These are phyloP conservation scores for Willisornis vidua DNA, from an alignment of 2,113 vertebrate genomes.

Conservation along the genomic window DNA sequence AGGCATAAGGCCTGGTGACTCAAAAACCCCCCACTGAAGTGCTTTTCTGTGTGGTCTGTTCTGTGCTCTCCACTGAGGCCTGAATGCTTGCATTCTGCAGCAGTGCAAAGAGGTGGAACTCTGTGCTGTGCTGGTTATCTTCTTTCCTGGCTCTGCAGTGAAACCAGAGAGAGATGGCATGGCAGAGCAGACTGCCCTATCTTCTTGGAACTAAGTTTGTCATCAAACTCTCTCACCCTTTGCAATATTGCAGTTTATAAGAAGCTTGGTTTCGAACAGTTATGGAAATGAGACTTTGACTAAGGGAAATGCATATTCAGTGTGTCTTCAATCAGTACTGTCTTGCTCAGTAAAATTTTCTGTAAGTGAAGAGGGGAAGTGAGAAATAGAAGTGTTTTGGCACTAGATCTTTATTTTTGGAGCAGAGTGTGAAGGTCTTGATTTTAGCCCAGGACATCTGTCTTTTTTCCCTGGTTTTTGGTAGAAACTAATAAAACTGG, in stretches of 20 bases:
- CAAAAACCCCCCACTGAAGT: background rate
- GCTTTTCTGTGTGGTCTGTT: background rate
- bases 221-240: background rate
- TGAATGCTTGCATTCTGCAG: background rate
- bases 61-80: background rate
- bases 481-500: background rate
- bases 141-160: background rate
- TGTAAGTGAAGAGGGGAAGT: background rate
- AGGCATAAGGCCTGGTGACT: background rate
- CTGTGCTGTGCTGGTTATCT: background rate
- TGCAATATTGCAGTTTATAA: background rate
- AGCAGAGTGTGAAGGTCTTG: fast-evolving
- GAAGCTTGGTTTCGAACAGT: background rate
- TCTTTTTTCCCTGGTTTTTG: background rate
- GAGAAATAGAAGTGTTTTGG: background rate
- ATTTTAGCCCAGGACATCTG: background rate
- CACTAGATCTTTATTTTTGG: background rate
- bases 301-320: background rate
- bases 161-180: background rate
- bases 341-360: background rate
- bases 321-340: background rate
- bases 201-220: background rate
- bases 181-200: background rate
- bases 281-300: background rate
- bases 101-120: background rate